Base-by-base conservation (phyloP, 2,888 invertebrate genomes). In the Bursaphelenchus okinawaensis region DNA sequence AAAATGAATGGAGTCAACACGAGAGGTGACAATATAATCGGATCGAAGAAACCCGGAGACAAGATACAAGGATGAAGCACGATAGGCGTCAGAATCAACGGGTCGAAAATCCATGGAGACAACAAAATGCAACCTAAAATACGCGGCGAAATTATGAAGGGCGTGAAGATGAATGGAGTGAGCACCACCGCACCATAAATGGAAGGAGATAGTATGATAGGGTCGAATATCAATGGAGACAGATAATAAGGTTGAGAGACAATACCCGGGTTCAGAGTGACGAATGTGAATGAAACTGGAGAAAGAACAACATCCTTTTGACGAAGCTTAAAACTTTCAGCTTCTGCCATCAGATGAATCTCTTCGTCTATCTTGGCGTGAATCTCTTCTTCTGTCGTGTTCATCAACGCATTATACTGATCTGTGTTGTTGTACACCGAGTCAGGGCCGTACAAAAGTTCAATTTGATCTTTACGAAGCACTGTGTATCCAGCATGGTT, bases 11-110 rank as follows among this genome's bases (percentile, higher is more conserved):
- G 68, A 54, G 29, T 51, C 51, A 66, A 51, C 9, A 63, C 40
- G 8, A 16, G n/a, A 29, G 79, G 79, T 27, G 78, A 76, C 16
- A 80, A 65, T 55, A 80, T 68, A 55, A 80, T 40, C 3, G 78
- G 78, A 62, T 77, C 77, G 68, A 76, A 73, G 23, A 76, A 67
- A 23, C 78, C 77, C 20, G 68, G 63, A 16, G 52, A 28, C 9
- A 75, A 58, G 52, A 75, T 69, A 31, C 68, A 58, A 2, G 75
- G 75, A 63, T 64, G 65, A 55, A 73, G 57, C 0, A 63, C 72
- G 0, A 73, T 74, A 7, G 79, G 78, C 8, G 75, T 72, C n/a
- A 74, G 62, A 9, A 79, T 74, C 55, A 74, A 62, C 7, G 75
- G 64, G 1, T 58, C 60, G 62, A 55, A 62, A 6, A 62, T 24